Conservation (phyloP, 1,140 invertebrate species). For the Ceratitis capitata region DNA sequence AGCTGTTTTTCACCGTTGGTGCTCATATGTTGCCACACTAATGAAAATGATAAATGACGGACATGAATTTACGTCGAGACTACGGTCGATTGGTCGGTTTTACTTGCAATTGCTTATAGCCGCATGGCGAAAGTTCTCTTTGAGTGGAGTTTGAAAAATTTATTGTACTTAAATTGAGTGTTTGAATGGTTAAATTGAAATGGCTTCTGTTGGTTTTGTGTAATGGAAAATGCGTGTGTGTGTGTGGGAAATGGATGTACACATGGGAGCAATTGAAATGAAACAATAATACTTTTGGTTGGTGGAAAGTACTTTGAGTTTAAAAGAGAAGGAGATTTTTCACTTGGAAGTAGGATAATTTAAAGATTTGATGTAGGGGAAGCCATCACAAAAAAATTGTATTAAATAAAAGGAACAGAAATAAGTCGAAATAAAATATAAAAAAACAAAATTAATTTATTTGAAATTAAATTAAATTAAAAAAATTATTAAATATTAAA, state of each 20-base stretch:
- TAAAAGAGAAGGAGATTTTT: not conserved
- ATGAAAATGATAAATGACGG: conserved; percentile 8
- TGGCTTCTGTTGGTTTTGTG: not conserved
- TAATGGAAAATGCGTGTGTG: too few relatives aligned
- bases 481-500: too few relatives aligned
- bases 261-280: not conserved
- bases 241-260: not conserved
- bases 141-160: not conserved
- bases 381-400: too few relatives aligned
- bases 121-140: not conserved
- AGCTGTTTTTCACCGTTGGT: not conserved
- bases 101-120: not conserved
- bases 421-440: too few relatives aligned
- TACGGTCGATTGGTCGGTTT: not conserved
- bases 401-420: too few relatives aligned
- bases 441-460: too few relatives aligned
- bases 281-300: not conserved
- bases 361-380: too few relatives aligned
- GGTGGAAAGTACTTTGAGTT: not conserved
- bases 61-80: not conserved
- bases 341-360: not conserved
- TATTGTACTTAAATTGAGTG: conserved; percentile 22
- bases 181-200: conserved; percentile 22
- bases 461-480: too few relatives aligned
- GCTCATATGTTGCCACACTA: not conserved